Evolutionary conservation across 2,888 invertebrate genomes (phyloP), one percentile per base, ranked within the genome.

Genomic region (Oscheius sp.): DNA sequence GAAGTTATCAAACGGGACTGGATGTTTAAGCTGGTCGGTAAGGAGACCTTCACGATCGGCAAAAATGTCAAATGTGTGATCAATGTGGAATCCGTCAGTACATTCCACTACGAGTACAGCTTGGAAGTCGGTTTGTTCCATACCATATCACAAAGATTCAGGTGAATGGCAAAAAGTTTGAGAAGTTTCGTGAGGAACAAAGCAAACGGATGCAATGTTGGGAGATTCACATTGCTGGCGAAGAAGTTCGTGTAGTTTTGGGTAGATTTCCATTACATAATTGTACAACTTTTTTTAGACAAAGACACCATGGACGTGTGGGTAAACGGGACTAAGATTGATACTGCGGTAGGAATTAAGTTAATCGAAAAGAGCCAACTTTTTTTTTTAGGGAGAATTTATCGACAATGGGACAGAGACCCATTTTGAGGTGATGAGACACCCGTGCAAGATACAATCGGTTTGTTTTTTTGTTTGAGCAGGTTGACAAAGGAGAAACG

Each of bases 21-120:
- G 94, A 94, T 96, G 94, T 96, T 96, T 89, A 94, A 94, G 86
- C 90, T 96, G 60, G 95, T 96, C 0, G 96, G 96, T 0, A 93
- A 93, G 82, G 95, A 96, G 90, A 90, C 92, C 9, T 94, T 96
- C 89, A 91, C 91, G 57, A 92, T 81, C 2, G 80, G 79, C n/a
- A 68, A 68, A 10, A 77, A 73, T 7, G 79, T 79, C 74, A 74
- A 75, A 63, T 82, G 82, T 48, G 76, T 70, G 10, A 91, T 93
- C 70, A 89, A 90, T 59, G 92, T 93, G 13, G 92, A 88, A 79
- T 92, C 93, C 11, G 90, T 91, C 42, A 92, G 92, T 85, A 93
- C 93, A 9, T 94, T 95, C 87, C 93, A 93, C 50, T 96, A 95
- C 89, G 93, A 93, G 79, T 96, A 96, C 88, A 92, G 93, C 0